Conservation (phyloP, 2,113 vertebrate species). For the Baryphthengus martii region DNA sequence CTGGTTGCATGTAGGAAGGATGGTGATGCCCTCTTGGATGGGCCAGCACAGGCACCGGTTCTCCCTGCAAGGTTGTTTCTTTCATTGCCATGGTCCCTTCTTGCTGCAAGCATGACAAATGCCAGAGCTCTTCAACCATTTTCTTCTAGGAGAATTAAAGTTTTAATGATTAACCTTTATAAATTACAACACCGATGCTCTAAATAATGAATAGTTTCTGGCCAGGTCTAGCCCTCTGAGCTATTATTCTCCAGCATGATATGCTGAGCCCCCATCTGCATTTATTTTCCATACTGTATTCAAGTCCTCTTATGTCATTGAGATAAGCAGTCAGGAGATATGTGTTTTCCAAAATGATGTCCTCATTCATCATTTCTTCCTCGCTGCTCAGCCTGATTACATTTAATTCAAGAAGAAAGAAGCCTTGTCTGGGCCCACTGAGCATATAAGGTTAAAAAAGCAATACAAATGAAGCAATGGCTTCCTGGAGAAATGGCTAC, state of each 20-base stretch:
- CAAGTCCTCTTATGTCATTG: conserved; percentile 65
- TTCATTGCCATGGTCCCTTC: neutral
- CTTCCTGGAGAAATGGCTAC: conserved; percentile 23
- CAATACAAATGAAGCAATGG: conserved; percentile 52
- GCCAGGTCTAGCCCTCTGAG: conserved; percentile 2
- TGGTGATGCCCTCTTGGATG: neutral
- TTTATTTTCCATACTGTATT: conserved; percentile 50
- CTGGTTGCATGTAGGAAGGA: neutral
- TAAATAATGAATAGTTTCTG: conserved; percentile 49
- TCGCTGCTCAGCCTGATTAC: conserved; percentile 62
- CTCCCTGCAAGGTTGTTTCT: neutral
- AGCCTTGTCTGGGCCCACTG: conserved; percentile 14
- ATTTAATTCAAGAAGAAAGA: conserved; percentile 71
- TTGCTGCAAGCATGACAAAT: conserved; percentile 5
- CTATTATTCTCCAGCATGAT: conserved; percentile 48
- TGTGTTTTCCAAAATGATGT: conserved; percentile 63
- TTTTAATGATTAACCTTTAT: conserved; percentile 54
- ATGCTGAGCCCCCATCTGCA: conserved; percentile 39
- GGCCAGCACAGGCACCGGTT: neutral
- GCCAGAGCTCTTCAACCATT: conserved; percentile 13
- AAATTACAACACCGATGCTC: conserved; percentile 18
- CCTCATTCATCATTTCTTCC: conserved; percentile 68
- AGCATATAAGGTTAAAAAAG: conserved; percentile 68
- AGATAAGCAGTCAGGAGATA: conserved; percentile 66
- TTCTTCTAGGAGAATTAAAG: neutral